phyloP scores from a whole-genome alignment of 2,797 vertebrate species.

The Nannoperca australis region DNA sequence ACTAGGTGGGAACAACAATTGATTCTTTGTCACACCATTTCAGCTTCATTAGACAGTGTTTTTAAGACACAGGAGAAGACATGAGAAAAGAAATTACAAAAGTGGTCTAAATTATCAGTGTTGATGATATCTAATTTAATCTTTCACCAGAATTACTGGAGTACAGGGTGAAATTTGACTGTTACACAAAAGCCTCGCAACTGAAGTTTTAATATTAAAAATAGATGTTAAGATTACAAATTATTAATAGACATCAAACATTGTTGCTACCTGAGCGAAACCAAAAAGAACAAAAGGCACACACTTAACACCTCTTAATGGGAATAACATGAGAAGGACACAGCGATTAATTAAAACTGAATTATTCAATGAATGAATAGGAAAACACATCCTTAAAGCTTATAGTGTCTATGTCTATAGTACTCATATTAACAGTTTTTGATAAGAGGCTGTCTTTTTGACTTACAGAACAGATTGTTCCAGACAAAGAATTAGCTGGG shows the following conservation, averaged over 20 bases:
- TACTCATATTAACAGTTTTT: constrained; percentile 2
- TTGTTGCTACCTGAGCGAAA: constrained; percentile 28
- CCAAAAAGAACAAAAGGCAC: constrained; percentile 13
- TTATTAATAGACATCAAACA: constrained; percentile 52
- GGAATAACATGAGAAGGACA: neutral
- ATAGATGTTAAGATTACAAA: constrained; percentile 41
- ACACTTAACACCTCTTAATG: neutral
- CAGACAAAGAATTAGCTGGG: constrained; percentile 15
- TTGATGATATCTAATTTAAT: constrained; percentile 34
- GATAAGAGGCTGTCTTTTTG: constrained; percentile 27
- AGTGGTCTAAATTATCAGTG: constrained; percentile 12
- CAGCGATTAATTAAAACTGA: neutral
- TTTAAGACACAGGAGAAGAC: constrained; percentile 5
- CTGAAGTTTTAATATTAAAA: constrained; percentile 45
- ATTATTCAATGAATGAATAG: neutral
- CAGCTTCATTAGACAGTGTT: neutral
- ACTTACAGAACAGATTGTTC: constrained; percentile 24
- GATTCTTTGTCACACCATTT: neutral
- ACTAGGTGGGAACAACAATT: neutral
- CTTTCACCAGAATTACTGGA: constrained; percentile 16
- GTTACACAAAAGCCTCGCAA: constrained; percentile 19
- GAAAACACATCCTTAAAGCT: neutral
- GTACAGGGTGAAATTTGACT: constrained; percentile 24
- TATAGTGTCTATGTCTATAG: neutral
- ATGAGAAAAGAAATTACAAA: neutral